Percentiles rank a stretch among this genome's conserved stretches.
These are phyloP conservation scores for Parauchenoglanis ngamensis DNA, from an alignment of 2,797 vertebrate species.

Conservation along the genomic window DNA sequence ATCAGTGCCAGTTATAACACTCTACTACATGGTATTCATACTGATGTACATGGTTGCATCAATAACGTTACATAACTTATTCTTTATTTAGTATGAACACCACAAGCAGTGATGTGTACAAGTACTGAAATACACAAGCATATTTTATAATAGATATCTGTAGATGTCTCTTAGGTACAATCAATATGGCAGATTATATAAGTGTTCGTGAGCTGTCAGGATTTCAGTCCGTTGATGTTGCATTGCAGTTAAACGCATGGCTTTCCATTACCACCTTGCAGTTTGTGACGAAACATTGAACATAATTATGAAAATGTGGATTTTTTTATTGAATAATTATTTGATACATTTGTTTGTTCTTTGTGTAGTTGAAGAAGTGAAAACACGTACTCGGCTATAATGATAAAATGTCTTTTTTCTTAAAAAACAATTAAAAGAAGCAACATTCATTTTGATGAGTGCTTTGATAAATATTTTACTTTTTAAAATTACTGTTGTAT, in stretches of 20 bases:
- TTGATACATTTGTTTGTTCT: not conserved
- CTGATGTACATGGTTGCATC: constrained; percentile 6
- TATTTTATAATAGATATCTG: not conserved
- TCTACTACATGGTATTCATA: constrained; percentile 7
- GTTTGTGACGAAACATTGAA: not conserved
- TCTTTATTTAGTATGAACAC: constrained; percentile 26
- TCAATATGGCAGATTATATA: constrained; percentile 10
- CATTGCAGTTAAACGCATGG: not conserved
- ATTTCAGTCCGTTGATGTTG: not conserved
- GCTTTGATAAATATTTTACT: not conserved
- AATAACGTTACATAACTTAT: not conserved
- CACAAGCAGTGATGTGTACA: not conserved
- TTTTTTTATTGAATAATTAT: not conserved
- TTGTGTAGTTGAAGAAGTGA: no score
- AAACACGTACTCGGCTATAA: no score
- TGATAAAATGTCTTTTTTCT: not conserved
- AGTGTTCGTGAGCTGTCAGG: not conserved
- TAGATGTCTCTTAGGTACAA: not conserved
- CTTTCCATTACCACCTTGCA: not conserved
- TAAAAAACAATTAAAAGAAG: not conserved
- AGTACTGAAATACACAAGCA: not conserved
- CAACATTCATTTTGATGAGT: not conserved
- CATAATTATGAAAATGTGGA: not conserved
- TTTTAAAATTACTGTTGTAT: not conserved
- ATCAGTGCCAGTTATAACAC: constrained; percentile 11